These are phyloP conservation scores for Forbesichthys papilliferus DNA, from an alignment of 2,113 vertebrate species.

Conservation along the genomic window DNA sequence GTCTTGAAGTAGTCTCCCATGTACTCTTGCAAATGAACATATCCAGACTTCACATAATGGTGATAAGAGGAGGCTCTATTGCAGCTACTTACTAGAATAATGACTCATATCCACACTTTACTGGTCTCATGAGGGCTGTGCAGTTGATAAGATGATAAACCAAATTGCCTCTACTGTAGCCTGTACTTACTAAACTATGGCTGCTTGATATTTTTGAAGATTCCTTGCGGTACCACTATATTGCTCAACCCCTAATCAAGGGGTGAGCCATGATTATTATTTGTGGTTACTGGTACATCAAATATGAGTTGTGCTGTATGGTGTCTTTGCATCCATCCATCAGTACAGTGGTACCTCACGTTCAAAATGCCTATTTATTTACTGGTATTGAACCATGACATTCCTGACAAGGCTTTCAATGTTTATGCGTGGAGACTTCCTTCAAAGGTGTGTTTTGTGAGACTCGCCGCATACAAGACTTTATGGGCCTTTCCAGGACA, in stretches of 20 bases:
- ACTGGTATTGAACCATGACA: too few relatives aligned
- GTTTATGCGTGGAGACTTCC: too few relatives aligned
- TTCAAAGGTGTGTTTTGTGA: too few relatives aligned
- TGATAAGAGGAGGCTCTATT: constrained; percentile 3
- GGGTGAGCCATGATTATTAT: too few relatives aligned
- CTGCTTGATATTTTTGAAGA: not conserved
- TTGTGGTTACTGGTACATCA: not conserved
- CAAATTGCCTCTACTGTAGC: not conserved
- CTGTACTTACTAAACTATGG: not conserved
- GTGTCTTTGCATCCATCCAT: too few relatives aligned
- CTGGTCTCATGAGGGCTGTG: not conserved
- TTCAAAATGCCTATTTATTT: too few relatives aligned
- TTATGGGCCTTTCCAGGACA: not conserved
- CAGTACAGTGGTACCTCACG: too few relatives aligned
- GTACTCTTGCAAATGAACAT: constrained; percentile 14
- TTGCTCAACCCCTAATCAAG: too few relatives aligned
- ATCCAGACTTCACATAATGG: constrained; percentile 13
- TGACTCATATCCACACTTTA: not conserved
- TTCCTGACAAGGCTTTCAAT: too few relatives aligned
- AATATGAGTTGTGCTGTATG: too few relatives aligned
- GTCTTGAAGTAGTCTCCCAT: not conserved
- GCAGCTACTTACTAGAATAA: not conserved
- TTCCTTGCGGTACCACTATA: not conserved
- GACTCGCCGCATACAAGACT: too few relatives aligned
- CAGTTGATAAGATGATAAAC: not conserved